These are phyloP conservation scores for Xiphorhynchus elegans DNA, from an alignment of 2,113 vertebrate genomes.

Conservation along the genomic window DNA sequence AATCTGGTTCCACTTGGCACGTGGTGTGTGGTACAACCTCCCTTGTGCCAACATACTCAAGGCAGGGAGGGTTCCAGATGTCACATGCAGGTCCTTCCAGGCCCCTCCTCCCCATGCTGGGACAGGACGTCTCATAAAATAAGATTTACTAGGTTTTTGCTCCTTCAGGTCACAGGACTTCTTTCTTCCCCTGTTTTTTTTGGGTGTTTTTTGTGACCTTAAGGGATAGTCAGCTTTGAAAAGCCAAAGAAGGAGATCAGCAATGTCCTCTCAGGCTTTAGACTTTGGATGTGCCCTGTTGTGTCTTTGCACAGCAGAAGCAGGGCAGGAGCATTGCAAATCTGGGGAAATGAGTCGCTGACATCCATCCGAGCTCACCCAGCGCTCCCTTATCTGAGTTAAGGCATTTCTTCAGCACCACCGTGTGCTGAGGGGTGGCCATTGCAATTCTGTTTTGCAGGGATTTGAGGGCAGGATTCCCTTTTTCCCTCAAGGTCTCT, in stretches of 20 bases:
- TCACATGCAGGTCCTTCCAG: not conserved
- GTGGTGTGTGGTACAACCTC: not conserved
- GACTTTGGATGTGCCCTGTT: not conserved
- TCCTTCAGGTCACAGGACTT: not conserved
- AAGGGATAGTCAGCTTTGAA: not conserved
- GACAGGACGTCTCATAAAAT: not conserved
- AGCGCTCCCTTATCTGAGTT: not conserved
- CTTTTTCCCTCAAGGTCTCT: not conserved
- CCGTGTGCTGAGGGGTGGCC: not conserved
- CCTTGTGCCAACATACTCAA: not conserved
- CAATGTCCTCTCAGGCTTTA: not conserved
- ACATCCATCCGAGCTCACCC: not conserved
- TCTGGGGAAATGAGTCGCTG: rapidly evolving
- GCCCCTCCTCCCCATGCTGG: not conserved
- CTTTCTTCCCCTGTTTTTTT: not conserved
- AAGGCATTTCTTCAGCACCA: constrained; percentile 48
- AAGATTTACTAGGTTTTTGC: not conserved
- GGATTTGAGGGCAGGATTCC: not conserved
- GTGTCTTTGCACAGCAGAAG: not conserved
- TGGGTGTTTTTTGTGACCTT: not conserved
- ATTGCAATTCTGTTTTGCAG: not conserved
- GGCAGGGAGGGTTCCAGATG: not conserved
- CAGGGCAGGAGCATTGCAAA: not conserved
- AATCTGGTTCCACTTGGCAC: not conserved
- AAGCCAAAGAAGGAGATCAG: not conserved